Conservation (phyloP, 2,888 invertebrate species). For the Trachelus stipa region DNA sequence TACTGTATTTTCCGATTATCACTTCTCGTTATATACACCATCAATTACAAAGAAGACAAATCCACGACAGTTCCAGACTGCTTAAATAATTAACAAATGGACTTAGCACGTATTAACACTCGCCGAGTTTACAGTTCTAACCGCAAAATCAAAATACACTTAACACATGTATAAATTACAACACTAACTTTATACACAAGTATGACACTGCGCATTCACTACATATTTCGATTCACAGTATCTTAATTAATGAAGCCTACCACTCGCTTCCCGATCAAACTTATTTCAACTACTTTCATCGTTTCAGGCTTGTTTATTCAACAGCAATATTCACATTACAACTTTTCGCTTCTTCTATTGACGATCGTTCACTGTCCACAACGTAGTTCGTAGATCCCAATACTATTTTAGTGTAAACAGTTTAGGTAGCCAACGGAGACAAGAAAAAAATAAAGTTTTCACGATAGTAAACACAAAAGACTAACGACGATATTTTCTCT, state of each 20-base stretch:
- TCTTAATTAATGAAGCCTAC: background rate
- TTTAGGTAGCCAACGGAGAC: background rate
- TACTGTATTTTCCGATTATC: no score
- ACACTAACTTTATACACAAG: background rate
- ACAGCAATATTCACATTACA: background rate
- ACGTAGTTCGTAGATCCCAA: background rate
- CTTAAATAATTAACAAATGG: background rate
- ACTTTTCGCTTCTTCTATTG: background rate
- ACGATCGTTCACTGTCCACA: background rate
- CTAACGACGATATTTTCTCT: background rate
- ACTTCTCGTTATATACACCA: no score
- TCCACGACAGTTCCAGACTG: background rate
- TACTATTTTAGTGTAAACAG: background rate
- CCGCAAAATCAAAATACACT: background rate
- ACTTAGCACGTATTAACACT: background rate
- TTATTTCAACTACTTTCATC: background rate
- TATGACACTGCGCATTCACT: background rate
- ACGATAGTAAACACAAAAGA: background rate
- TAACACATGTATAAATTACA: background rate
- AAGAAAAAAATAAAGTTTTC: background rate
- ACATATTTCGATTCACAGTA: background rate
- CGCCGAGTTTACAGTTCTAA: background rate
- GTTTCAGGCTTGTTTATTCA: background rate
- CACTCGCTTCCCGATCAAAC: background rate
- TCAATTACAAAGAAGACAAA: no score